These are phyloP conservation scores for human (Homo sapiens) DNA, from an alignment of 2,113 vertebrate genomes.

Conservation along the genomic window GRCh38 chr6:78841501-78842000, in stretches of 20 bases:
- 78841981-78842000: not conserved
- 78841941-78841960: not conserved
- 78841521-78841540: constrained; percentile 35
- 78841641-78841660: not conserved
- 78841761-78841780: not conserved
- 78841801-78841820: not conserved
- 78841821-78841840: not conserved
- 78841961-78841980: not conserved
- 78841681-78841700: not conserved
- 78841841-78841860: not conserved
- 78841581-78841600: not conserved
- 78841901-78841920: not conserved
- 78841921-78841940: not conserved
- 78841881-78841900: not conserved
- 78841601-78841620: not conserved
- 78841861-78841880: not conserved
- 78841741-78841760: not conserved
- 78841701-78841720: not conserved
- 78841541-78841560: not conserved
- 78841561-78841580: not conserved
- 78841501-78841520: not conserved
- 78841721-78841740: not conserved
- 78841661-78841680: not conserved
- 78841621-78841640: not conserved
- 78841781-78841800: not conserved